These are phyloP conservation scores for Microctonus brassicae DNA, from an alignment of 2,888 invertebrate species.

Conservation along the genomic window DNA sequence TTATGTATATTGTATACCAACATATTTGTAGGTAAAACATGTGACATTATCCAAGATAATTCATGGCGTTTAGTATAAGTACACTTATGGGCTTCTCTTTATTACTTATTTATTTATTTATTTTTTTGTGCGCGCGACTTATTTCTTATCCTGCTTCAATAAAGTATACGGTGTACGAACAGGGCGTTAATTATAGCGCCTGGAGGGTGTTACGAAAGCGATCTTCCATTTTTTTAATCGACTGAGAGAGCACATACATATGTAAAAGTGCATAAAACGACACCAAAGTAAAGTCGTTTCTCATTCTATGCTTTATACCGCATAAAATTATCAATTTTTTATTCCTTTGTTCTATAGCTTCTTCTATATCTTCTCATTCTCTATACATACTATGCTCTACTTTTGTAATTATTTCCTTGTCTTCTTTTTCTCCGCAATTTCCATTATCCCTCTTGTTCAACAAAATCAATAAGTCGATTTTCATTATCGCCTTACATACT, in stretches of 20 bases:
- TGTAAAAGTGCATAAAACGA: not conserved
- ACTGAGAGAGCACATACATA: slow-evolving; percentile 33
- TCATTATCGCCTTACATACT: slow-evolving; percentile 30
- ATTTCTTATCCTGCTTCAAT: slow-evolving; percentile 47
- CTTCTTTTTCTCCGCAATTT: not conserved
- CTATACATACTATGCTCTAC: not conserved
- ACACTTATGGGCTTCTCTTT: not conserved
- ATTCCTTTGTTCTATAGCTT: not conserved
- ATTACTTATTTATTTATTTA: slow-evolving; percentile 27
- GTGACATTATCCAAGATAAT: slow-evolving; percentile 35
- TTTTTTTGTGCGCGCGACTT: slow-evolving; percentile 38
- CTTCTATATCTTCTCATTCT: not conserved
- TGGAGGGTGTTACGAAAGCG: slow-evolving; percentile 50
- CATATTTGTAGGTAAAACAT: not conserved
- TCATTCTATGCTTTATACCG: slow-evolving; percentile 1
- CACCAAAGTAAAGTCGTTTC: not conserved
- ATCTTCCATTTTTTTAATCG: slow-evolving; percentile 53
- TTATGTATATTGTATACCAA: not conserved
- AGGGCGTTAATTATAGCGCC: slow-evolving; percentile 51
- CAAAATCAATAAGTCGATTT: slow-evolving; percentile 27
- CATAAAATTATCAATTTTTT: not conserved
- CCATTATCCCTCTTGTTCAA: slow-evolving; percentile 16
- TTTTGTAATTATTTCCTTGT: not conserved
- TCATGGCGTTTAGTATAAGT: slow-evolving; percentile 31
- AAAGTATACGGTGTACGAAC: slow-evolving; percentile 44